Conservation (phyloP, 2,888 invertebrate species). For the Drosophila fungiperda region DNA sequence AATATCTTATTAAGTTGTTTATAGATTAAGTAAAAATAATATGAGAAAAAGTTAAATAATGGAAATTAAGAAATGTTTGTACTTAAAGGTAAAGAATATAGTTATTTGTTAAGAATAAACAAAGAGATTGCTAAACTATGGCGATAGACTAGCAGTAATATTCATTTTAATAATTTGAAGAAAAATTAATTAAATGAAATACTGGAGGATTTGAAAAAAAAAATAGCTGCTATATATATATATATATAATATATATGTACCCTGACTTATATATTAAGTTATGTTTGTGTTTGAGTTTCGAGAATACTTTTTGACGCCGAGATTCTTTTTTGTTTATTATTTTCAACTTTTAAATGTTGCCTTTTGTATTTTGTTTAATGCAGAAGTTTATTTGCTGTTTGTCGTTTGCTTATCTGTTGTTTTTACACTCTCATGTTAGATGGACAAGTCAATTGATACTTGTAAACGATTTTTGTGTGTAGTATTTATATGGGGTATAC, state of each 20-base stretch:
- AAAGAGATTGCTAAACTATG: slow-evolving; percentile 24
- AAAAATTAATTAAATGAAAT: slow-evolving; percentile 41
- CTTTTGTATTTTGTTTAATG: slow-evolving; percentile 30
- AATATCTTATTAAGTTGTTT: slow-evolving; percentile 21
- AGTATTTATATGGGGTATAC: slow-evolving; percentile 31
- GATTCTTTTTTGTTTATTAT: slow-evolving; percentile 10
- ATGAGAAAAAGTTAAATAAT: slow-evolving; percentile 45
- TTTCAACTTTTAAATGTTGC: slow-evolving; percentile 9
- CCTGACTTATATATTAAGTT: slow-evolving; percentile 35
- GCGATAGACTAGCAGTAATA: slow-evolving; percentile 5
- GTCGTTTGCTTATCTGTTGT: slow-evolving; percentile 13
- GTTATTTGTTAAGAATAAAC: slow-evolving; percentile 25
- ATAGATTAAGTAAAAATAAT: slow-evolving; percentile 32
- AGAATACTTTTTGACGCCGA: slow-evolving; percentile 34
- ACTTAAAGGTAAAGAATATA: slow-evolving; percentile 66
- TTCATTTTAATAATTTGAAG: slow-evolving; percentile 27
- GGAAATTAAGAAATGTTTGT: slow-evolving; percentile 62
- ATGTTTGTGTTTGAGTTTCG: slow-evolving; percentile 16
- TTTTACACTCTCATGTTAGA: slow-evolving; percentile 1
- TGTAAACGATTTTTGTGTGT: slow-evolving; percentile 17
- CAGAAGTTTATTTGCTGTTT: slow-evolving; percentile 29
- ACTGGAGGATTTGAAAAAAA: slow-evolving; percentile 41
- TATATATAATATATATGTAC: slow-evolving; percentile 24
- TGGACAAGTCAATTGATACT: slow-evolving; percentile 1
- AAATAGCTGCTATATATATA: slow-evolving; percentile 26